Evolutionary conservation across 2,113 vertebrate genomes (phyloP), one percentile per base, ranked within the genome.

Genomic region (Ibidorhyncha struthersii): DNA sequence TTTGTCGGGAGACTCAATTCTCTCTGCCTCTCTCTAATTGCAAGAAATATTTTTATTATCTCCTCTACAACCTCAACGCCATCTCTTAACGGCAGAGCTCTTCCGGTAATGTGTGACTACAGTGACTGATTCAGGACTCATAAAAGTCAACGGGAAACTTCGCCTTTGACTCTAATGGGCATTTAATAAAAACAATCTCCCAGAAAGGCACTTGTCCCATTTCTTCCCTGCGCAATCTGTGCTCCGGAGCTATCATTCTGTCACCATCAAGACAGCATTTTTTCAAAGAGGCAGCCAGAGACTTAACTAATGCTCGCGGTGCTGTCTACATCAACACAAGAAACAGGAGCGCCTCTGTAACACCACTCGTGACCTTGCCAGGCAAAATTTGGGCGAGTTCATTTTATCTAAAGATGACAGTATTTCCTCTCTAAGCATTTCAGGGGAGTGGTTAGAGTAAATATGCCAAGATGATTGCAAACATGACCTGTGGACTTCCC

Each of bases 281-380:
- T 61, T 49, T 66, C 63, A 66, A n/a, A 77, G 62, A 87, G 40
- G 40, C 65, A 72, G 76, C 16, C 32, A 26, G 27, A n/a, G 61
- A 45, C 5, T 26, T 12, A 27, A n/a, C 27, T 15, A 53, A n/a
- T 1, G 11, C 36, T 74, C 2, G 0, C 34, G 3, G 30, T 15
- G 50, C 29, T 4, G 4, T 41, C 29, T 22, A 11, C 41, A 30
- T 16, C 47, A 34, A 22, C 22, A 8, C 26, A 14, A n/a, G 47
- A 36, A 73, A 41, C 11, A 22, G 4, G 10, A 29, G 26, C 73
- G 49, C 19, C 30, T 9, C 41, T 7, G 62, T 10, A 30, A 70
- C 55, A 10, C 23, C 14, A n/a, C 32, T 70, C 5, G 0, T 1
- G 1, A 34, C 38, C 43, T 49, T 41, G 56, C n/a, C 52, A 59